Evolutionary conservation across 2,113 vertebrate genomes (phyloP), one percentile per base, ranked within the genome.

Genomic region (Herpetotheres cachinnans): DNA sequence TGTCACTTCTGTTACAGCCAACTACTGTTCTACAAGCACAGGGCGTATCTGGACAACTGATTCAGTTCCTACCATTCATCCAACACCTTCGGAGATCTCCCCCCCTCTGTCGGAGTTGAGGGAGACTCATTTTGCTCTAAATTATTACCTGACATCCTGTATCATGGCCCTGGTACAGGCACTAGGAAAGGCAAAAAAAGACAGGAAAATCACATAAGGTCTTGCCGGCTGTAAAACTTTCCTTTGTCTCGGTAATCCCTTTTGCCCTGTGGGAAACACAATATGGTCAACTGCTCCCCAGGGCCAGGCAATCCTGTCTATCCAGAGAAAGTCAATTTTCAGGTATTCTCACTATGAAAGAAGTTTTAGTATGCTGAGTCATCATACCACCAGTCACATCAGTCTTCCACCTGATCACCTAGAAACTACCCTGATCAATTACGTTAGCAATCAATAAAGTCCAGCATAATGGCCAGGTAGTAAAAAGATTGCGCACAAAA

Each of bases 21-120:
- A 5, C 36, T 12, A 81, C 71, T 1, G 0, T 11, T 49, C 66
- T 66, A 55, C 1, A 4, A 82, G 82, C n/a, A 32, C 2, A 0
- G 55, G n/a, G 16, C 0, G 0, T 6, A 47, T 24, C 90, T 7
- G 3, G 47, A 52, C 29, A 72, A 3, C 20, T 7, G 18, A 36
- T 56, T n/a, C 19, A 8, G 44, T 2, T 72, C 74, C 81, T 34
- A 6, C 20, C 32, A 4, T 26, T 78, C 65, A 72, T 2, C 66
- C 62, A 38, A 16, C 71, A 40, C 65, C 71, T 73, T 13, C 38
- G 3, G 7, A 49, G 38, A 32, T 3, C 6, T 36, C 2, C 7
- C 7, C 10, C 3, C 22, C 32, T 66, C 47, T 3, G 1, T 56
- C 1, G 1, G 13, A 78, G n/a, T 0, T 5, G 24, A 69, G 17